Evolutionary conservation across 2,113 vertebrate species (phyloP).

Genomic region (Atrichornis clamosus): DNA sequence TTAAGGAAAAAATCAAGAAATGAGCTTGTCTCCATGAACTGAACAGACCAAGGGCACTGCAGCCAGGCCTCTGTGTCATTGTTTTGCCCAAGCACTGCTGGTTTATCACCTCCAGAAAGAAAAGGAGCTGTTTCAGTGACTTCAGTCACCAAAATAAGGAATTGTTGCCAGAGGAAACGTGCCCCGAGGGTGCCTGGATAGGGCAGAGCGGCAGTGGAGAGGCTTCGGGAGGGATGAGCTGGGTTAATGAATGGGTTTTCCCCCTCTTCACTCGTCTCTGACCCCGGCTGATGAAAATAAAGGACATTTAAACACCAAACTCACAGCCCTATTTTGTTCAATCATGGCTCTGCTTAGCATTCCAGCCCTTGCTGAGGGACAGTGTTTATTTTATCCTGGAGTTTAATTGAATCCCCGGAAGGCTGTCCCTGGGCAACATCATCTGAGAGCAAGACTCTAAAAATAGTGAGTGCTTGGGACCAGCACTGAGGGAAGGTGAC

Average conservation of each 20-base stretch:
- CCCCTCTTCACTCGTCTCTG: neutral
- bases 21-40: neutral
- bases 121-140: neutral
- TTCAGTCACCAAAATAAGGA: neutral
- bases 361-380: neutral
- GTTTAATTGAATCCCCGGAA: slow-evolving; percentile 43
- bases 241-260: neutral
- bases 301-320: slow-evolving; percentile 7
- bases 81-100: neutral
- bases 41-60: neutral
- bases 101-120: neutral
- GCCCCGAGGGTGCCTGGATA: neutral
- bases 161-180: neutral
- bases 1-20: neutral
- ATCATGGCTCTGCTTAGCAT: slow-evolving; percentile 14
- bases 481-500: neutral
- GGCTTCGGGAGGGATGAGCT: neutral
- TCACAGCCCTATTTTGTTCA: neutral
- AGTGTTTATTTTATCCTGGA: slow-evolving; percentile 23
- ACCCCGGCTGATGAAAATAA: neutral
- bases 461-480: neutral
- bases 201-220: neutral
- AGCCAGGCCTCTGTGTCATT: neutral
- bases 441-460: neutral
- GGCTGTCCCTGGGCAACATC: slow-evolving; percentile 1